phyloP scores from a whole-genome alignment of 1,140 invertebrate genomes.

The Drosophila nigromelanica region DNA sequence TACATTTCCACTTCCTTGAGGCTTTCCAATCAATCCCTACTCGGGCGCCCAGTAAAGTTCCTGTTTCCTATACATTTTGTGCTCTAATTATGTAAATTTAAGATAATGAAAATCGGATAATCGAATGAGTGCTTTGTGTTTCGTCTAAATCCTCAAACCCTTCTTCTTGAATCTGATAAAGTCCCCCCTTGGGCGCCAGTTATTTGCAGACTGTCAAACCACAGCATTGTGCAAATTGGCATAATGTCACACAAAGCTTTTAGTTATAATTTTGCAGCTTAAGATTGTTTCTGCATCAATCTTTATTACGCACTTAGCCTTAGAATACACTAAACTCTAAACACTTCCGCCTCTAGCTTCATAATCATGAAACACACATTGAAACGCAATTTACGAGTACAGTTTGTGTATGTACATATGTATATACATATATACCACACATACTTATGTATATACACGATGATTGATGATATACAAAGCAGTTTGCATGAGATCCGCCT shows the following conservation, averaged over 20 bases:
- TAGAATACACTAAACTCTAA: constrained; percentile 42
- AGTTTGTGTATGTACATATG: constrained; percentile 10
- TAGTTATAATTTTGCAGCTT: constrained; percentile 32
- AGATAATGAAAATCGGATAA: neutral
- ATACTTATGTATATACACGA: constrained; percentile 15
- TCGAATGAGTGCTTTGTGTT: neutral
- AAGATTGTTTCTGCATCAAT: constrained; percentile 57
- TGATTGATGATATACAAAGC: constrained; percentile 66
- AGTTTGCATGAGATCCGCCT: constrained; percentile 53
- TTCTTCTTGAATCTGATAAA: neutral
- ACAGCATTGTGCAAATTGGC: constrained; percentile 34
- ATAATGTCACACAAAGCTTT: constrained; percentile 30
- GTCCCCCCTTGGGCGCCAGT: neutral
- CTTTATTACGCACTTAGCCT: constrained; percentile 54
- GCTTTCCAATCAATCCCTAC: neutral
- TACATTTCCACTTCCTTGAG: too few species aligned
- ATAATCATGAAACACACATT: constrained; percentile 34
- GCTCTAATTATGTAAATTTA: neutral
- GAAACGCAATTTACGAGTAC: constrained; percentile 2
- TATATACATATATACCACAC: constrained; percentile 23
- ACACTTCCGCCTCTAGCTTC: constrained; percentile 59
- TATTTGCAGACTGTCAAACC: neutral
- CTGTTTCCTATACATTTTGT: neutral
- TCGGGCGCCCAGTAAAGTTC: too few species aligned
- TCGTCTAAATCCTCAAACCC: neutral